Conservation (phyloP, 2,888 invertebrate genomes). For the Plagodis dolabraria region DNA sequence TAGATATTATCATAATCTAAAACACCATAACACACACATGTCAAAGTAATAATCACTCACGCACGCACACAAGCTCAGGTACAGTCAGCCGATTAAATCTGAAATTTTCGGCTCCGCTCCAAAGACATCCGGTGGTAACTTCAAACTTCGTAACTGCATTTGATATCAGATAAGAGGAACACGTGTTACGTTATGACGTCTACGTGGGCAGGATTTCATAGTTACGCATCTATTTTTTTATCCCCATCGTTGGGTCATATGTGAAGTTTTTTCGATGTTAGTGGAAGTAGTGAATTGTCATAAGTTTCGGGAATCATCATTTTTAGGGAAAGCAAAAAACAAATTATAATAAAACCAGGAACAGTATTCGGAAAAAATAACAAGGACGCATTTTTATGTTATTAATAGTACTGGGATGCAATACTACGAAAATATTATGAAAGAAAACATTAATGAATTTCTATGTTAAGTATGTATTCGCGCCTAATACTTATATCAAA, state of each 20-base stretch:
- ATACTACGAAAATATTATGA: no score
- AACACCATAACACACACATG: constrained; percentile 17
- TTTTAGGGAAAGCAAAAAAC: no score
- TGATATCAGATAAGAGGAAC: constrained; percentile 70
- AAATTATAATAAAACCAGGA: no score
- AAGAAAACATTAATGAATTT: no score
- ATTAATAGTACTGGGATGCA: no score
- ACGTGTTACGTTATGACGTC: constrained; percentile 69
- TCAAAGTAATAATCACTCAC: constrained; percentile 27
- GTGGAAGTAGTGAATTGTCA: constrained; percentile 16
- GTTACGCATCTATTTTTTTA: constrained; percentile 27
- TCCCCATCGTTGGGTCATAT: constrained; percentile 33
- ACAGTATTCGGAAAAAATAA: no score
- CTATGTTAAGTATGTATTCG: no score
- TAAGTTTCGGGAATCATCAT: constrained; percentile 4
- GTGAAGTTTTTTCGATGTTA: constrained; percentile 32
- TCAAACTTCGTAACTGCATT: constrained; percentile 46
- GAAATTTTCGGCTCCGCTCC: constrained; percentile 68
- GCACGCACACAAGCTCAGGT: constrained; percentile 32
- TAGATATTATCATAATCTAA: background rate
- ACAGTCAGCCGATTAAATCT: constrained; percentile 50
- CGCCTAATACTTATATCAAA: no score
- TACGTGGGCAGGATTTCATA: constrained; percentile 64
- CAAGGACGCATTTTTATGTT: no score
- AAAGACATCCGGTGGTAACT: constrained; percentile 67